Base-by-base conservation (phyloP, 2,797 vertebrate species). In the Nyctalus aviator region DNA sequence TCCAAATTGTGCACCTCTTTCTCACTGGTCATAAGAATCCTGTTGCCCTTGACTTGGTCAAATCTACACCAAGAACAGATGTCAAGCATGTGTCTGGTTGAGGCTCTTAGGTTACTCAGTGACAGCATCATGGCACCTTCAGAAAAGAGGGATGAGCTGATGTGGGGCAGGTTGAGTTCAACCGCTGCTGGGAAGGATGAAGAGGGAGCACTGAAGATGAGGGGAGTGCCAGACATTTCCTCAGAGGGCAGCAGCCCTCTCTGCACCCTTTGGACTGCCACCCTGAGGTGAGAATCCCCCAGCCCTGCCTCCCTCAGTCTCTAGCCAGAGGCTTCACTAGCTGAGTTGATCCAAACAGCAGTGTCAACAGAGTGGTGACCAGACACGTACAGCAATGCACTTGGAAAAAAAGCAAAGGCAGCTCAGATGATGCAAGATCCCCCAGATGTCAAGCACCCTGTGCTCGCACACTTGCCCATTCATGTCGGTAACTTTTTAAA, bases 401-500 rank as follows among this genome's bases (percentile, higher is more conserved):
- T 55, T 59, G 76, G 66, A 77, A 84, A 76, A 76, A 41, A 50
- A 90, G 55, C 78, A 77, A 77, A 78, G 37, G 72, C 86, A 71
- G 79, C 59, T 92, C 30, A 32, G 48, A 44, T 94, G 92, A 93
- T 2, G 72, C 81, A 94, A 93, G 79, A 84, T 14, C 53, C 17
- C 41, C 66, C 94, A 91, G 76, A 93, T 94, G 96, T 94, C 82
- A 93, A 81, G 73, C 41, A 44, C 48, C 3, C 5, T 12, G 66
- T 64, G 21, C 84, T 55, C 8, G 1, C 21, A 46, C 44, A 72
- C 91, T 69, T 92, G 89, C 87, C 89, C 77, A 41, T 95, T 91
- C 86, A 71, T 84, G 92, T 84, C 76, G n/a, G 53, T 90, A 17
- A 37, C 15, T 82, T 96, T 95, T 92, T 46, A 62, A 95, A 91